Base-by-base conservation (phyloP, 2,797 vertebrate genomes). In the Malacoraja senta region DNA sequence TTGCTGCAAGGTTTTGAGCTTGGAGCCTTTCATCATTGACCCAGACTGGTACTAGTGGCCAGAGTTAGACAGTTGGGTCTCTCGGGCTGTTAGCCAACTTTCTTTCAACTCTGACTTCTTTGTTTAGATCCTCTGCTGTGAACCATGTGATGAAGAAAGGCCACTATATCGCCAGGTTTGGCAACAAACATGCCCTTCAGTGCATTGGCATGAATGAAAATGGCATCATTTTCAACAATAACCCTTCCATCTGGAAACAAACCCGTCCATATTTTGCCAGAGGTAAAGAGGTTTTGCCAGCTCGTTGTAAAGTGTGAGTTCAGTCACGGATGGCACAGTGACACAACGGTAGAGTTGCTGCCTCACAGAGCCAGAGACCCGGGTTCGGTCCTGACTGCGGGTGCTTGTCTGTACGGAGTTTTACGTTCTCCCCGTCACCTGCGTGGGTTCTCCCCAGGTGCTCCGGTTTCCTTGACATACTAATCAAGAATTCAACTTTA, bases 201-300 rank as follows among this genome's bases (percentile, higher is more conserved):
- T 98, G 97, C 93, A 96, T 99, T 0, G 98, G 98, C 93, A 99
- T 99, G 99, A 96, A 99, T 0, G 97, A 98, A 94, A 98, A 97
- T 0, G 98, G 98, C 1, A 96, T 99, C 90, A 99, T 99, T 93
- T 99, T 99, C 93, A 99, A 99, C 94, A 99, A 97, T 38, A 97
- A 99, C 44, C 94, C 97, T 0, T 94, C 94, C 0, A 96, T 98
- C 3, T 99, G 98, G 99, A 99, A 96, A 94, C 97, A 95, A 95
- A 94, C 97, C 0, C 97, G 98, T 15, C 96, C 96, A 0, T 98
- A 98, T 95, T 99, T 99, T 94, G 96, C 96, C 63, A 99, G 97
- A 98, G 98, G 99, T 99, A 96, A 95, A 94, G 53, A 32, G 21
- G 0, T n/a, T 92, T 53, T 8, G 19, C 65, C 29, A 17, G 10